Percentiles rank a stretch among this genome's conserved stretches.
These are phyloP conservation scores for Ascaphus truei DNA, from an alignment of 2,113 vertebrate species.

Conservation along the genomic window DNA sequence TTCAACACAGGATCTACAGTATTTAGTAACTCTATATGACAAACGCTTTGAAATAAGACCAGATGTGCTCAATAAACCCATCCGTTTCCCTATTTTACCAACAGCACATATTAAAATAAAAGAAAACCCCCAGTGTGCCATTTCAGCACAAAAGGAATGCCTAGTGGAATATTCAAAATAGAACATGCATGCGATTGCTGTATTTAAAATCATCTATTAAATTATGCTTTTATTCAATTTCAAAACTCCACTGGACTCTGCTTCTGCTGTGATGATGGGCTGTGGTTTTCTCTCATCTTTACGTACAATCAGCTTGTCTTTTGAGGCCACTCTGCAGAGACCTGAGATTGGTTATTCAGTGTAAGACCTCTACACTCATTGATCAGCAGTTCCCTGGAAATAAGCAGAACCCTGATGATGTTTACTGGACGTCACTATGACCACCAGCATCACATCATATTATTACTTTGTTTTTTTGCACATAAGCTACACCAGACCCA, in stretches of 20 bases:
- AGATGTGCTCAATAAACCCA: conserved; percentile 25
- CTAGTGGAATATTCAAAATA: neutral
- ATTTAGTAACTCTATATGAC: neutral
- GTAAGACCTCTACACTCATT: too few relatives aligned
- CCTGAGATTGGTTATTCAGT: too few relatives aligned
- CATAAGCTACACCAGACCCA: too few relatives aligned
- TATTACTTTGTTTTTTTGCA: too few relatives aligned
- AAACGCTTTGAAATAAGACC: conserved; percentile 13
- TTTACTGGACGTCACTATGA: too few relatives aligned
- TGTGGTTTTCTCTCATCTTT: conserved; percentile 34
- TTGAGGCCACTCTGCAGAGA: too few relatives aligned
- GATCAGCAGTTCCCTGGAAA: too few relatives aligned
- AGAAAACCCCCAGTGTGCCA: neutral
- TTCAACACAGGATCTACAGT: neutral
- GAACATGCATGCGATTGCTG: conserved; percentile 10
- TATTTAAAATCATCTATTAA: conserved; percentile 20
- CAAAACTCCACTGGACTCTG: neutral
- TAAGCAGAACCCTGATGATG: too few relatives aligned
- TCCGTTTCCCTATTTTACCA: conserved; percentile 5
- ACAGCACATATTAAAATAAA: too few relatives aligned
- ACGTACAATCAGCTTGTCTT: neutral
- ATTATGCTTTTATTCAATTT: neutral
- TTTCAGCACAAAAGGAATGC: neutral
- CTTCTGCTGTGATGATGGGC: conserved; percentile 1
- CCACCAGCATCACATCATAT: too few relatives aligned